phyloP scores from a whole-genome alignment of 2,113 vertebrate genomes.

The Sebastes fasciatus region DNA sequence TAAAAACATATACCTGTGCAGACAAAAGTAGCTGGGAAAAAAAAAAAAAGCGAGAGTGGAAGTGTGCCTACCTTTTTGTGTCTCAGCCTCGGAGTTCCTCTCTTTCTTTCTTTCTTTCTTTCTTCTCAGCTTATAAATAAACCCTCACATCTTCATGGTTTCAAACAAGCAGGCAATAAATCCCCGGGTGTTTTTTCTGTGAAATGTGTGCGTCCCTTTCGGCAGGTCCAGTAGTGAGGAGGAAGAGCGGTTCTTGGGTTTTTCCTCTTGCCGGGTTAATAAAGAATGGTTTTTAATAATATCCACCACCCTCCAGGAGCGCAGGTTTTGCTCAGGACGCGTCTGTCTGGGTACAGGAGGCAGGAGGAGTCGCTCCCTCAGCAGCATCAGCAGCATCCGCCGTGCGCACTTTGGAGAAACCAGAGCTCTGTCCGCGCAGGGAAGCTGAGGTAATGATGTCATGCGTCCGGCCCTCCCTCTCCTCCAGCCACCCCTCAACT shows the following conservation, averaged over 20 bases:
- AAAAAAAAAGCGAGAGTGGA: not conserved
- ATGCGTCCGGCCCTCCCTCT: conserved; percentile 82
- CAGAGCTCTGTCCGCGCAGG: conserved; percentile 75
- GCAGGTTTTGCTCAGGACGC: conserved; percentile 74
- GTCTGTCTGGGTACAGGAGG: conserved; percentile 73
- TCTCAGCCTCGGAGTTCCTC: conserved; percentile 63
- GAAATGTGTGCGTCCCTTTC: conserved; percentile 69
- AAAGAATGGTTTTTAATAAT: conserved; percentile 50
- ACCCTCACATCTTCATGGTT: conserved; percentile 81
- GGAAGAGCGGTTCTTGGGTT: conserved; percentile 44
- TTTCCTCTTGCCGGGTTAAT: conserved; percentile 53
- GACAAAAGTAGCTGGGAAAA: conserved; percentile 31
- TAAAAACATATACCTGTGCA: not conserved
- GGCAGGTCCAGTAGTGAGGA: conserved; percentile 68
- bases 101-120: conserved; percentile 61
- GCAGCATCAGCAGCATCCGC: conserved; percentile 75
- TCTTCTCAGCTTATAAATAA: conserved; percentile 67
- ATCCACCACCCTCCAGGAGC: conserved; percentile 73
- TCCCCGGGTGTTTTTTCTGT: conserved; percentile 61
- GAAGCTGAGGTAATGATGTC: conserved; percentile 83
- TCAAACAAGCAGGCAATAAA: conserved; percentile 71
- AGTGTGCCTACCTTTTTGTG: conserved; percentile 71
- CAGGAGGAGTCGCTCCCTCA: conserved; percentile 81
- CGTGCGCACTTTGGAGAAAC: conserved; percentile 80
- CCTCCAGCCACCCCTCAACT: conserved; percentile 68